Percentiles rank a stretch among this genome's conserved stretches.
Evolutionary conservation across 2,888 invertebrate species (phyloP).

Genomic region (Eurois occulta): DNA sequence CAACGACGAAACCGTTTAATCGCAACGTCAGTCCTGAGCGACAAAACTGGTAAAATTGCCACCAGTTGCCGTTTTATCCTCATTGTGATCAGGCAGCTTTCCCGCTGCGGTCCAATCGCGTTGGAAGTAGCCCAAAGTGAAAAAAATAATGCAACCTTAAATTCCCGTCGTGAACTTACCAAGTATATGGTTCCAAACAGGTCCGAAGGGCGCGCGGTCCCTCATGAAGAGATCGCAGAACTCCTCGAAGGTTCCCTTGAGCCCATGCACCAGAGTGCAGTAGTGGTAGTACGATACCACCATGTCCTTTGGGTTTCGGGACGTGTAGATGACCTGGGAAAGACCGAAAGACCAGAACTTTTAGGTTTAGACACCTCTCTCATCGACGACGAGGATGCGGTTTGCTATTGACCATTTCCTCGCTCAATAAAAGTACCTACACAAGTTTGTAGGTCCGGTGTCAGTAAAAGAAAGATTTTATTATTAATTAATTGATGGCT

Average conservation of each 20-base stretch:
- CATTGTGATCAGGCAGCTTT: not conserved
- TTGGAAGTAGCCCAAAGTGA: not conserved
- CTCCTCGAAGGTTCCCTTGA: conserved; percentile 92
- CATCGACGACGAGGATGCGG: not conserved
- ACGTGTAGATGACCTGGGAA: conserved; percentile 94
- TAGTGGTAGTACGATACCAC: conserved; percentile 97
- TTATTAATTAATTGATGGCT: not conserved
- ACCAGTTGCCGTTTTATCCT: not conserved
- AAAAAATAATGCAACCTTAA: not conserved
- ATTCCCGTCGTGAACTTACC: conserved; percentile 77
- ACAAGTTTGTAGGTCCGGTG: not conserved
- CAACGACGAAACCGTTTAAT: too few species aligned
- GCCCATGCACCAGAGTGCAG: conserved; percentile 93
- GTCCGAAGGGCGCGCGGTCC: conserved; percentile 92
- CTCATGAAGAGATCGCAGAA: conserved; percentile 94
- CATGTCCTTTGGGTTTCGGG: conserved; percentile 97
- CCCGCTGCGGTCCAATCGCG: too few species aligned
- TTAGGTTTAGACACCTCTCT: not conserved
- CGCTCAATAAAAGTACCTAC: not conserved
- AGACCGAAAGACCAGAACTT: not conserved
- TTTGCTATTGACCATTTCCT: not conserved
- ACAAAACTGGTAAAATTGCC: not conserved
- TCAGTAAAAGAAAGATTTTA: not conserved
- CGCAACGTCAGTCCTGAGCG: not conserved
- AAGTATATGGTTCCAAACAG: conserved; percentile 92